Evolutionary conservation across 2,888 invertebrate species (phyloP).

Genomic region (Agrochola lychnidis): DNA sequence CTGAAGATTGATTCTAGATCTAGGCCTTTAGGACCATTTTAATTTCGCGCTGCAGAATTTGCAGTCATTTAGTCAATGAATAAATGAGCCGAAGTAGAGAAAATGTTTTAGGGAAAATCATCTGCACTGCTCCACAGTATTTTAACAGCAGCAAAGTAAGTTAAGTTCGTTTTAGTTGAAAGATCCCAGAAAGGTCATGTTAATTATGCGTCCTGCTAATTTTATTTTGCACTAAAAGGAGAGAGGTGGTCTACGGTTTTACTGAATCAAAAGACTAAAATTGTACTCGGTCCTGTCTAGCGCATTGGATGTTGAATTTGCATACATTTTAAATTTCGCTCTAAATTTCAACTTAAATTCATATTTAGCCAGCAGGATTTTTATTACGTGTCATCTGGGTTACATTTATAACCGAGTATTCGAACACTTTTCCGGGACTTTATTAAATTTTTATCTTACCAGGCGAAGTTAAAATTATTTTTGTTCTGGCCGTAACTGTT

Average conservation of each 20-base stretch:
- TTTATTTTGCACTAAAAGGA: constrained; percentile 45
- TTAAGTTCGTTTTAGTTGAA: constrained; percentile 12
- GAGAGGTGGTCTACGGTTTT: constrained; percentile 31
- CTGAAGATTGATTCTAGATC: neutral
- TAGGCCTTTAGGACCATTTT: neutral
- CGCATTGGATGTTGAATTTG: constrained; percentile 69
- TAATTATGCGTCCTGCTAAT: constrained; percentile 54
- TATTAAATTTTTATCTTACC: constrained; percentile 27
- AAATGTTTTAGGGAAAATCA: neutral
- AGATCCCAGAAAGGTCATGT: constrained; percentile 25
- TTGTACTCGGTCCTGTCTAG: constrained; percentile 42
- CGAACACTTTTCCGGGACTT: constrained; percentile 37
- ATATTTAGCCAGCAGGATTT: constrained; percentile 56
- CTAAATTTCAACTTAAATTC: constrained; percentile 57
- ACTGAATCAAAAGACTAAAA: constrained; percentile 54
- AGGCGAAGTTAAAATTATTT: constrained; percentile 40
- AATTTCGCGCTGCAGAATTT: neutral
- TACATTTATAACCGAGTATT: constrained; percentile 43
- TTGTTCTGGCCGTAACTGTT: constrained; percentile 41
- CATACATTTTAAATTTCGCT: constrained; percentile 73
- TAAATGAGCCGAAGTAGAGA: neutral
- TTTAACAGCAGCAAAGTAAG: constrained; percentile 12
- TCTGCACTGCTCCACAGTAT: constrained; percentile 21
- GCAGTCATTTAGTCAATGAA: constrained; percentile 5
- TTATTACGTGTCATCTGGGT: constrained; percentile 60